These are phyloP conservation scores for Byasa hedistus DNA, from an alignment of 2,888 invertebrate species.

Conservation along the genomic window DNA sequence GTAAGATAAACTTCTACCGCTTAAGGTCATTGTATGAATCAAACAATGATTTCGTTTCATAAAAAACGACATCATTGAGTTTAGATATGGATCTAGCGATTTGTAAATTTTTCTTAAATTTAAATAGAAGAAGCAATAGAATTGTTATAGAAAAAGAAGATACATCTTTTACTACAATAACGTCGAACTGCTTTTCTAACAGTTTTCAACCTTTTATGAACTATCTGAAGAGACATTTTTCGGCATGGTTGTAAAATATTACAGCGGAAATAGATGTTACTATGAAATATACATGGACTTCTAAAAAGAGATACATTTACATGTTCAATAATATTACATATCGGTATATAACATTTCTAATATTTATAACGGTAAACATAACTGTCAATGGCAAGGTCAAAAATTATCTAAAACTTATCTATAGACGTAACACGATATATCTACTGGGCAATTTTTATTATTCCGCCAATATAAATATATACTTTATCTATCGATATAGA, in stretches of 20 bases:
- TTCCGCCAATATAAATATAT: too few species aligned
- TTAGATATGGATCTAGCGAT: neutral
- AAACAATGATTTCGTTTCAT: neutral
- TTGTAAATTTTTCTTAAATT: neutral
- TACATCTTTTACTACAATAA: too few species aligned
- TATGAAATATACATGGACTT: too few species aligned
- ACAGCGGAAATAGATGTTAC: too few species aligned
- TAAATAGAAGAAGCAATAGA: neutral
- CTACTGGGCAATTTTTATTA: too few species aligned
- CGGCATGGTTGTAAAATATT: too few species aligned
- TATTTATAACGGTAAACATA: neutral
- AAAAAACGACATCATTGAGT: neutral
- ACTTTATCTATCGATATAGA: too few species aligned
- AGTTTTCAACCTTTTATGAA: too few species aligned
- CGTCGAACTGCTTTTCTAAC: too few species aligned
- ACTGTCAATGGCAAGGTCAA: neutral
- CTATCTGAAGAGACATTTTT: too few species aligned
- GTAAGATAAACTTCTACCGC: neutral
- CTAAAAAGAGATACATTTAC: neutral
- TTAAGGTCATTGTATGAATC: conserved; percentile 5
- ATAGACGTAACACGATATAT: neutral
- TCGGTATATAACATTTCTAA: neutral
- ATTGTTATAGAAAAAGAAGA: neutral
- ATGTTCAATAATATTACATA: neutral
- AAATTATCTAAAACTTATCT: neutral